phyloP scores from a whole-genome alignment of 2,113 vertebrate genomes.

The Microtus pennsylvanicus region DNA sequence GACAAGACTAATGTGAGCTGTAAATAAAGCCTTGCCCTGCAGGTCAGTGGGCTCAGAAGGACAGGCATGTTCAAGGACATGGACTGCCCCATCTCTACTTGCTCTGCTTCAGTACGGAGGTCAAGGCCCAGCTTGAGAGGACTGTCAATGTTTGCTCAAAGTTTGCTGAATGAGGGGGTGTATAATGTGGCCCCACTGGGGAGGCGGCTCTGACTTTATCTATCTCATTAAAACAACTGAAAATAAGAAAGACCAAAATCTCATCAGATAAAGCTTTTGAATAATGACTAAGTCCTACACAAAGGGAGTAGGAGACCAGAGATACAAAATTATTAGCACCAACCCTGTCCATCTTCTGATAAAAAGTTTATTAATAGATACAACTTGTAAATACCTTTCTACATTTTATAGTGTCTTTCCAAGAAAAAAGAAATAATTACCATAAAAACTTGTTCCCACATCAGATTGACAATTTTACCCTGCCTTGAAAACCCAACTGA shows the following conservation, averaged over 20 bases:
- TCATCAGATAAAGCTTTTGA: constrained; percentile 30
- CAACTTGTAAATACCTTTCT: constrained; percentile 3
- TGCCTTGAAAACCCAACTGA: neutral
- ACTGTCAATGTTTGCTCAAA: neutral
- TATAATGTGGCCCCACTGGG: neutral
- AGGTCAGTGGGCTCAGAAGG: constrained; percentile 40
- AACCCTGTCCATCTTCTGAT: neutral
- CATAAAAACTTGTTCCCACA: neutral
- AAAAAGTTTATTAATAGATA: neutral
- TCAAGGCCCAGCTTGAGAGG: neutral
- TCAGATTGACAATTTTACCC: neutral
- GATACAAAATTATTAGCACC: neutral
- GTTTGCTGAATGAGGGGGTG: neutral
- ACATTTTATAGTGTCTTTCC: neutral
- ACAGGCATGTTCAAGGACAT: constrained; percentile 37
- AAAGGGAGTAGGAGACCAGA: neutral
- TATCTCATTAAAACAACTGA: constrained; percentile 6
- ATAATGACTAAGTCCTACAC: neutral
- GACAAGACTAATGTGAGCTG: constrained; percentile 8
- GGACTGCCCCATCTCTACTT: neutral
- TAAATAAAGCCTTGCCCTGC: constrained; percentile 31
- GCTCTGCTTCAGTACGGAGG: neutral
- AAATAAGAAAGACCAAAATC: neutral
- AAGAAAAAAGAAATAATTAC: neutral
- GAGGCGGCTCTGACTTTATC: neutral